Percentiles rank a stretch among this genome's conserved stretches.
Evolutionary conservation across 2,113 vertebrate genomes (phyloP).

Genomic region (Aix galericulata): DNA sequence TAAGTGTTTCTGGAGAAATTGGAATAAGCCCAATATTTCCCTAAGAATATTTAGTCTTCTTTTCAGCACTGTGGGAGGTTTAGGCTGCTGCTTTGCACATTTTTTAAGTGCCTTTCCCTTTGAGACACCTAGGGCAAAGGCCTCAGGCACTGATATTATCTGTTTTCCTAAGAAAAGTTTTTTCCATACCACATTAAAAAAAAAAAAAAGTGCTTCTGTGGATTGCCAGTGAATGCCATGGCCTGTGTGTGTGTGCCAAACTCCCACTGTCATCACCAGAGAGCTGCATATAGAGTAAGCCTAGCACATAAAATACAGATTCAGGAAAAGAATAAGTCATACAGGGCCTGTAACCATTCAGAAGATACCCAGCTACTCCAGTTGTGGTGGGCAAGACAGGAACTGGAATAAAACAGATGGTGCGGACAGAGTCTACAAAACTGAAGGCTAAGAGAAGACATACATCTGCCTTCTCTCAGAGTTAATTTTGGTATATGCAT

Average conservation of each 20-base stretch:
- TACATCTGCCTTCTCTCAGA: background rate
- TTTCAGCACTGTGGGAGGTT: constrained; percentile 70
- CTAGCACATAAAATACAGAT: background rate
- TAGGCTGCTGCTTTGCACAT: constrained; percentile 60
- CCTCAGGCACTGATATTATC: constrained; percentile 60
- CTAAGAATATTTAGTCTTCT: constrained; percentile 61
- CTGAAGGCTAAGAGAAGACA: background rate
- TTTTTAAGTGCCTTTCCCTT: constrained; percentile 62
- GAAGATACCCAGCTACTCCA: background rate
- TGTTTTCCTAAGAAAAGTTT: constrained; percentile 37
- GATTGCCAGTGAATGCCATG: background rate
- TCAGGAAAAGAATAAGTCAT: background rate
- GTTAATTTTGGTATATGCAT: background rate
- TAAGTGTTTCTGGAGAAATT: constrained; percentile 44
- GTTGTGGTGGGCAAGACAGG: background rate
- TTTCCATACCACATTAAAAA: constrained; percentile 25
- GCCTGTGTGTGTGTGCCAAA: background rate
- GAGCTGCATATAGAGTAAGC: background rate
- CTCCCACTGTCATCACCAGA: background rate
- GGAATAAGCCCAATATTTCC: constrained; percentile 41
- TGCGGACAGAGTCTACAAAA: background rate
- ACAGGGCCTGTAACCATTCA: background rate
- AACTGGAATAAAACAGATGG: background rate
- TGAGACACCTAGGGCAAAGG: constrained; percentile 62
- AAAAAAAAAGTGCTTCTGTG: background rate